Evolutionary conservation across 2,888 invertebrate species (phyloP).

Genomic region (Troglohyphantes excavatus): DNA sequence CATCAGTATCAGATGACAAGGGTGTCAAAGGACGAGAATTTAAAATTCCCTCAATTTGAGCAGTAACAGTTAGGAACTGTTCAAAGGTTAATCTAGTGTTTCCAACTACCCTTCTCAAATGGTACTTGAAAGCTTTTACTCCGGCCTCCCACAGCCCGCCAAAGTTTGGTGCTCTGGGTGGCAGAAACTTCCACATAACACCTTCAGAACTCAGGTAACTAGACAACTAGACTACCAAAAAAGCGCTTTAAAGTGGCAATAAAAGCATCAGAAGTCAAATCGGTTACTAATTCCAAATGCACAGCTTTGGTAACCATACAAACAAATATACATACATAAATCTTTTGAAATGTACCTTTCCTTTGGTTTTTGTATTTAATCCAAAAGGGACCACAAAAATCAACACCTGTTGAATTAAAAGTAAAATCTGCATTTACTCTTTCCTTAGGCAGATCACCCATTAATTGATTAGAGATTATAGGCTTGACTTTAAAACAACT

Average conservation of each 20-base stretch:
- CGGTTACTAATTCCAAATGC: not conserved
- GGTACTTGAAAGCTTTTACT: no score
- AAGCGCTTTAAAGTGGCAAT: not conserved
- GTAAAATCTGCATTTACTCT: conserved; percentile 13
- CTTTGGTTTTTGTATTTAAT: conserved; percentile 5
- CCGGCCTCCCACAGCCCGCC: no score
- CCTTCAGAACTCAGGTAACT: no score
- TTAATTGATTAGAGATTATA: not conserved
- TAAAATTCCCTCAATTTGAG: no score
- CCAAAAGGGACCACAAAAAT: conserved; percentile 44
- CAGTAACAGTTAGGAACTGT: no score
- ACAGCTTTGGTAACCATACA: not conserved
- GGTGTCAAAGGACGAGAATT: no score
- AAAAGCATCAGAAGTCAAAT: not conserved
- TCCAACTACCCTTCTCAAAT: no score
- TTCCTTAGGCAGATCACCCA: conserved; percentile 4
- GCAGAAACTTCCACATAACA: no score
- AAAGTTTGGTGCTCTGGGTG: no score
- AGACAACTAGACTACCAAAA: no score
- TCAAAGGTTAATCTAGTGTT: no score
- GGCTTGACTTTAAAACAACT: conserved; percentile 22
- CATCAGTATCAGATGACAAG: no score
- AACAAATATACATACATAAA: not conserved
- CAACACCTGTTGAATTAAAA: conserved; percentile 16
- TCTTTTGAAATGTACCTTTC: not conserved